Conservation (phyloP, 2,888 invertebrate genomes). For the Oligia latruncula region DNA sequence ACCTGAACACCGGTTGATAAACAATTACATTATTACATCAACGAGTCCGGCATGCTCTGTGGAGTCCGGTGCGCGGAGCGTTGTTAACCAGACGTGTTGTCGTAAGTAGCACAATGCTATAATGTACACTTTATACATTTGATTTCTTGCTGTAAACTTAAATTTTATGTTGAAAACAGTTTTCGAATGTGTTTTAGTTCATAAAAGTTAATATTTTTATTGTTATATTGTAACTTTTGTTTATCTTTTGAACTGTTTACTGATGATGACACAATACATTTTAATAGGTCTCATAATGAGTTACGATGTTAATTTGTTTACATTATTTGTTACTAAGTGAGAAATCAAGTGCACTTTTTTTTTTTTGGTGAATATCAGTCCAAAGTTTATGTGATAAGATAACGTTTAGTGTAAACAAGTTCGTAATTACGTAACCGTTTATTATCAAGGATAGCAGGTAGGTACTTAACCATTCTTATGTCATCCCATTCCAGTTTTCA, state of each 20-base stretch:
- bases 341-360: background rate
- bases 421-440: background rate
- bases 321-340: background rate
- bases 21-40: conserved; percentile 17
- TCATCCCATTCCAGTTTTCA: conserved; percentile 5
- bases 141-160: background rate
- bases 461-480: background rate
- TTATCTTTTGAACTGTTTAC: background rate
- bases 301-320: conserved; percentile 2
- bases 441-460: background rate
- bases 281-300: background rate
- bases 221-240: background rate
- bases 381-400: conserved; percentile 11
- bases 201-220: background rate
- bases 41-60: conserved; percentile 1
- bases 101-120: conserved; percentile 25
- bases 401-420: conserved; percentile 6
- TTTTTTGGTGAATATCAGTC: background rate
- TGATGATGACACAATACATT: background rate
- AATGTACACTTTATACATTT: background rate
- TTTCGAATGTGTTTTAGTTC: background rate
- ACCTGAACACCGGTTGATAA: conserved; percentile 42
- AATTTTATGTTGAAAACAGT: background rate
- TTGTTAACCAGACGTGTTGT: conserved; percentile 7
- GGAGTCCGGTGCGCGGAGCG: conserved; percentile 19